Evolutionary conservation across 2,113 vertebrate species (phyloP).

Genomic region (Pogonocichla stellata): DNA sequence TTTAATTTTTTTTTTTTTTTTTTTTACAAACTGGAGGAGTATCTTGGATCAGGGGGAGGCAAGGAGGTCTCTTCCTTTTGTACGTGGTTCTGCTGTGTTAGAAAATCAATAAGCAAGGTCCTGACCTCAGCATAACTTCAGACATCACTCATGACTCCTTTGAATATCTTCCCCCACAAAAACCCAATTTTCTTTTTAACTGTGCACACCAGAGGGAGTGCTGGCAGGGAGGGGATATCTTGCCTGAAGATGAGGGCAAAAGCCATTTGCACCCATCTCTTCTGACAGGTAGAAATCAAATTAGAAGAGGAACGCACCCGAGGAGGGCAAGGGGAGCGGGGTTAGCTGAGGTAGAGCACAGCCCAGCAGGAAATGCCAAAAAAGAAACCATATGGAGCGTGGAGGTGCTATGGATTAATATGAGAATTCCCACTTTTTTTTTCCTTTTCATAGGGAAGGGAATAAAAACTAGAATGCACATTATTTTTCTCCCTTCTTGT

Average conservation of each 20-base stretch:
- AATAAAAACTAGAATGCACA: not conserved
- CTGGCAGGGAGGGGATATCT: not conserved
- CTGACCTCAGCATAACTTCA: conserved; percentile 67
- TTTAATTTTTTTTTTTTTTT: not conserved
- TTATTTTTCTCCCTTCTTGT: not conserved
- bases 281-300: conserved; percentile 67
- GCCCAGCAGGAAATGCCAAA: conserved; percentile 29
- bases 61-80: conserved; percentile 52
- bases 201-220: not conserved
- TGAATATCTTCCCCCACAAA: not conserved
- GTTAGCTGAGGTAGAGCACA: conserved; percentile 64
- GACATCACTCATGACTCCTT: conserved; percentile 52
- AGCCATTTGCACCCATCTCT: not conserved
- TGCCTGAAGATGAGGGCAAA: conserved; percentile 25
- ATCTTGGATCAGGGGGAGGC: conserved; percentile 6
- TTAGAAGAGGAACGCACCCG: conserved; percentile 17
- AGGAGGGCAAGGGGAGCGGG: not conserved
- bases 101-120: conserved; percentile 70
- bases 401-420: conserved; percentile 48
- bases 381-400: conserved; percentile 42
- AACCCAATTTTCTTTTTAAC: not conserved
- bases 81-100: conserved; percentile 54
- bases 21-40: not conserved
- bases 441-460: not conserved
- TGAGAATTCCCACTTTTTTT: not conserved